Evolutionary conservation across 2,888 invertebrate genomes (phyloP).

Genomic region (Troides aeacus): DNA sequence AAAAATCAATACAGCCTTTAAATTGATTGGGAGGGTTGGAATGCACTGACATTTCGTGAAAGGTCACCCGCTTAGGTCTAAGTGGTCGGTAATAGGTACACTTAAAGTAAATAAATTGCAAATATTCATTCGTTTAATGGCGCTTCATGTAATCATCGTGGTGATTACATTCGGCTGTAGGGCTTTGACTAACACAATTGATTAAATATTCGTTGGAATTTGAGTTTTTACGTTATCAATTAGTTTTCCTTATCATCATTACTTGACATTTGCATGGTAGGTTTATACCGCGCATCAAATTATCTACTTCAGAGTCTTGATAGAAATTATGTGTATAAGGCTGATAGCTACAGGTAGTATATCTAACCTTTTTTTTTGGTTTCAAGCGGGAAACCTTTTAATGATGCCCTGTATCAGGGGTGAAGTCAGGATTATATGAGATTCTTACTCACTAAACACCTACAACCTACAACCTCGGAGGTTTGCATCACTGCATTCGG

Average conservation of each 20-base stretch:
- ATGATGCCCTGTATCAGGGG: no score
- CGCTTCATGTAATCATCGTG: slow-evolving; percentile 14
- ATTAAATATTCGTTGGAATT: background rate
- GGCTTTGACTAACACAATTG: slow-evolving; percentile 5
- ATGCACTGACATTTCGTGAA: slow-evolving; percentile 29
- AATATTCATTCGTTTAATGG: slow-evolving; percentile 22
- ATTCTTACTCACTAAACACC: no score
- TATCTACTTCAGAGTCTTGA: background rate
- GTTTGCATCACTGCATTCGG: no score
- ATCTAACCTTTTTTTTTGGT: no score
- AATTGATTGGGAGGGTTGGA: slow-evolving; percentile 22
- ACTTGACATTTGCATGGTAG: background rate
- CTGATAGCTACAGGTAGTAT: no score
- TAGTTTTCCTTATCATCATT: background rate
- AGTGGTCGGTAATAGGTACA: slow-evolving; percentile 27
- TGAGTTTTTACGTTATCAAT: background rate
- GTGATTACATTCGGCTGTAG: slow-evolving; percentile 1
- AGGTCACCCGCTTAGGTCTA: slow-evolving; percentile 21
- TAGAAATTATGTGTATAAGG: background rate
- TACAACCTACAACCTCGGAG: no score
- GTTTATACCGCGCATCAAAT: no score
- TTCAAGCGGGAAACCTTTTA: no score
- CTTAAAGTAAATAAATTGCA: slow-evolving; percentile 26
- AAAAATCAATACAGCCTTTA: slow-evolving; percentile 16
- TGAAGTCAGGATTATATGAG: no score